phyloP scores from a whole-genome alignment of 2,797 vertebrate species.

The Gymnoscopelus microlampas region DNA sequence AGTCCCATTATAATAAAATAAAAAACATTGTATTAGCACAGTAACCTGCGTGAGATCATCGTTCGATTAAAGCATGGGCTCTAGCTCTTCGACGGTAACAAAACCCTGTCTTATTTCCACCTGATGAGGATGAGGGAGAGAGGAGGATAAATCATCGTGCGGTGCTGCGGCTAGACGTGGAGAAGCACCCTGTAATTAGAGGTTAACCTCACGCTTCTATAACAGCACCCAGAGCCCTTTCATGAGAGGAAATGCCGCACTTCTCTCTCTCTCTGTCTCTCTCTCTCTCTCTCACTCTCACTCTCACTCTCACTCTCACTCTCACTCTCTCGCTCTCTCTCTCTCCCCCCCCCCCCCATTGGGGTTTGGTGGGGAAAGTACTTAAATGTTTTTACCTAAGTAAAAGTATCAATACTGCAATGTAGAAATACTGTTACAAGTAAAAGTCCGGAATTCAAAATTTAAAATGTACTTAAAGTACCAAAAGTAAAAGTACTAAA shows the following conservation, averaged over 20 bases:
- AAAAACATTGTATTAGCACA: conserved; percentile 8
- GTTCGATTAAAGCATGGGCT: conserved; percentile 14
- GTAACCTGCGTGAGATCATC: conserved; percentile 23
- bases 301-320: neutral
- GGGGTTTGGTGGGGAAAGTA: too few relatives aligned
- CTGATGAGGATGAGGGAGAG: conserved; percentile 27
- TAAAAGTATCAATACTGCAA: too few relatives aligned
- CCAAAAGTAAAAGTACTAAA: too few relatives aligned
- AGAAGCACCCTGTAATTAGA: conserved; percentile 71
- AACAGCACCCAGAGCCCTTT: conserved; percentile 55
- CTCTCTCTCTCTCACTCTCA: conserved; percentile 10
- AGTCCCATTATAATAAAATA: neutral
- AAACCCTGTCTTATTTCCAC: conserved; percentile 19
- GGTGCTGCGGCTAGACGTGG: conserved; percentile 44
- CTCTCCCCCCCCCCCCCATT: too few relatives aligned
- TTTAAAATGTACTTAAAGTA: too few relatives aligned
- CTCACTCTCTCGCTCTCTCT: too few relatives aligned
- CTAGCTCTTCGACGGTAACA: conserved; percentile 4
- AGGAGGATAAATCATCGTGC: conserved; percentile 40
- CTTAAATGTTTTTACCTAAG: too few relatives aligned
- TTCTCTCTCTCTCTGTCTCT: conserved; percentile 36
- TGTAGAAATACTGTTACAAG: too few relatives aligned
- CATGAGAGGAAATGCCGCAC: conserved; percentile 37
- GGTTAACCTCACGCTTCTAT: conserved; percentile 69
- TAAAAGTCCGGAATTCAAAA: too few relatives aligned